phyloP scores from a whole-genome alignment of 2,797 vertebrate species.

The Gymnocypris eckloni region DNA sequence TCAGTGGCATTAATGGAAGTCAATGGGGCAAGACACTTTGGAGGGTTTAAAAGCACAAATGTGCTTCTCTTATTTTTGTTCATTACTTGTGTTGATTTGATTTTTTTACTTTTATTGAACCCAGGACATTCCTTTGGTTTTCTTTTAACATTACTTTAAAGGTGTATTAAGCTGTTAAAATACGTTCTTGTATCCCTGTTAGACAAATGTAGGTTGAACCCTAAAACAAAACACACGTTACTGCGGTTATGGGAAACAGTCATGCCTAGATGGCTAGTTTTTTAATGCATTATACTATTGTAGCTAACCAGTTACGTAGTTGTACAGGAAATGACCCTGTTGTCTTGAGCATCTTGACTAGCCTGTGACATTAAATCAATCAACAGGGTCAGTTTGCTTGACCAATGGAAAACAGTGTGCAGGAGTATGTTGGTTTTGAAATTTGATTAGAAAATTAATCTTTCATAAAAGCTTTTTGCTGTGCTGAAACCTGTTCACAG shows the following conservation, averaged over 20 bases:
- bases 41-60: not conserved
- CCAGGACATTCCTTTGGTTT: not conserved
- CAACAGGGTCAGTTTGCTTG: not conserved
- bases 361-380: not conserved
- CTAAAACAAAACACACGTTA: not conserved
- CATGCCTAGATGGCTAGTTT: not conserved
- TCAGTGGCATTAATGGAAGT: not conserved
- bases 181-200: not conserved
- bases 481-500: not conserved
- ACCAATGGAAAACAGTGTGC: not conserved
- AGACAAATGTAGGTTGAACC: not conserved
- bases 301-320: not conserved
- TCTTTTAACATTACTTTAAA: not conserved
- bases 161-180: not conserved
- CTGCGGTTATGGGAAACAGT: not conserved
- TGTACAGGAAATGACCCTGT: not conserved
- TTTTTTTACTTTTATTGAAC: not conserved
- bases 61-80: not conserved
- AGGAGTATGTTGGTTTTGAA: not conserved
- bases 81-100: not conserved
- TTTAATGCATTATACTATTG: not conserved
- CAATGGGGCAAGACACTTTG: not conserved
- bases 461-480: not conserved
- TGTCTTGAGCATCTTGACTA: not conserved
- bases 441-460: not conserved